A percentile compares a stretch with the other conserved stretches of the same genome.
phyloP scores from a whole-genome alignment of 2,113 vertebrate species.

The Arizona elegans region DNA sequence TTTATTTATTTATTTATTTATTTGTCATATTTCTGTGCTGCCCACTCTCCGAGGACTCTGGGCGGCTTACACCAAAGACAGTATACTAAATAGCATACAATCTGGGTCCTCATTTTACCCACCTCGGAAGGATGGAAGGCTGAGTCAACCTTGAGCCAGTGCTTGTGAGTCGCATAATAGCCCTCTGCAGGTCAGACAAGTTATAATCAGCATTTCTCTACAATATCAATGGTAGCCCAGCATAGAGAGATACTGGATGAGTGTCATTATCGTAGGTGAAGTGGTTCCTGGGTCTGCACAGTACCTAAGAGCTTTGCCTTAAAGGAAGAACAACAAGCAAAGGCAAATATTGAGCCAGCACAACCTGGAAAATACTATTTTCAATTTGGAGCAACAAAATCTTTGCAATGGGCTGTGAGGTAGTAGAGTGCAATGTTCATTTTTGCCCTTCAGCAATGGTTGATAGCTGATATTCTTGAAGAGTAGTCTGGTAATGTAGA shows the following conservation, averaged over 20 bases:
- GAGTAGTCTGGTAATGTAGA: background rate
- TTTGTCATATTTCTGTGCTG: too few relatives aligned
- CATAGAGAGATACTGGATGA: background rate
- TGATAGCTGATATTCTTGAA: background rate
- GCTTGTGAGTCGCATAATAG: background rate
- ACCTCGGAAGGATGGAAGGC: too few relatives aligned
- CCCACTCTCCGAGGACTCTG: too few relatives aligned
- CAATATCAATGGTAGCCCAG: background rate
- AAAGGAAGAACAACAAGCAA: background rate
- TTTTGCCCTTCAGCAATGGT: background rate
- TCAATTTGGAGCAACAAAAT: background rate
- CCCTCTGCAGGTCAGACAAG: background rate
- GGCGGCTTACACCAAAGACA: too few relatives aligned
- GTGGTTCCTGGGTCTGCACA: background rate
- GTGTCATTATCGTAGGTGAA: background rate
- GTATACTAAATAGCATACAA: too few relatives aligned
- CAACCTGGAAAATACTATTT: background rate
- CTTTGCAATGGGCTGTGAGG: background rate
- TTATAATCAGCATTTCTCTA: background rate
- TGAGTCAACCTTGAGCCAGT: too few relatives aligned
- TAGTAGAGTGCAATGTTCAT: background rate
- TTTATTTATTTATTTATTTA: too few relatives aligned
- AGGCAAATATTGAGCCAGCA: background rate
- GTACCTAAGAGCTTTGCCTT: background rate
- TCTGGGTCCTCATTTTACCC: too few relatives aligned